Conservation (phyloP, 1,140 invertebrate genomes). For the Drosophila leontia region DNA sequence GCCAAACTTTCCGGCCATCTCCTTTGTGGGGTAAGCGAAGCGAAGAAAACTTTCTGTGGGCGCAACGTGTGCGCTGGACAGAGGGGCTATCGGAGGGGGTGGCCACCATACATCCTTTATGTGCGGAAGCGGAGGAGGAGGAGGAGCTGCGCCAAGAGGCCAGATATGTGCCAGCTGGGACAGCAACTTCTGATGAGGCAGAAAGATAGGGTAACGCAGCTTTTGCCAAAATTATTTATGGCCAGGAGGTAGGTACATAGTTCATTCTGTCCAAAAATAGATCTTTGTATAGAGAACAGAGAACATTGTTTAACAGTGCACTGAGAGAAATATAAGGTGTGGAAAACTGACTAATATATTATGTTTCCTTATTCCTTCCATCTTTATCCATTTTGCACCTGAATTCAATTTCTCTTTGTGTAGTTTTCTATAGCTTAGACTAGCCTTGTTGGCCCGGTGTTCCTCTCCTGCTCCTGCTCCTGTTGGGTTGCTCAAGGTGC, state of each 20-base stretch:
- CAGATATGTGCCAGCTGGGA: slow-evolving; percentile 42
- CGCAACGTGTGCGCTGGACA: slow-evolving; percentile 36
- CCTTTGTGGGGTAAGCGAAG: neutral
- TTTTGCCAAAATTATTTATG: slow-evolving; percentile 16
- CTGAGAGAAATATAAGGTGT: neutral
- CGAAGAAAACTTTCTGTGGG: slow-evolving; percentile 36
- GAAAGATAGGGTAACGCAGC: slow-evolving; percentile 4
- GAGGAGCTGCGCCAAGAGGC: slow-evolving; percentile 20
- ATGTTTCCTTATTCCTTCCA: neutral
- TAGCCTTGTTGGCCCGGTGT: slow-evolving; percentile 1
- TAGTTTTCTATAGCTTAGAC: neutral
- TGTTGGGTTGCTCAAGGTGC: slow-evolving; percentile 28
- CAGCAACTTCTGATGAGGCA: slow-evolving; percentile 15
- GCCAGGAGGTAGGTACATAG: neutral
- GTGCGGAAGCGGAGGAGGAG: neutral
- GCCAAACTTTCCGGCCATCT: slow-evolving; percentile 37
- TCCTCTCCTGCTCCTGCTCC: neutral
- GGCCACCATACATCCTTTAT: no score
- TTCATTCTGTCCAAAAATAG: no score
- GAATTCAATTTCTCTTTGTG: neutral
- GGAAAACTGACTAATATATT: no score
- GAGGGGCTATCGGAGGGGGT: slow-evolving; percentile 1
- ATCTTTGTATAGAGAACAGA: neutral
- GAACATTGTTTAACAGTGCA: neutral
- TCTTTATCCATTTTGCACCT: neutral